Evolutionary conservation across 2,797 vertebrate genomes (phyloP).

Genomic region (Falco peregrinus): DNA sequence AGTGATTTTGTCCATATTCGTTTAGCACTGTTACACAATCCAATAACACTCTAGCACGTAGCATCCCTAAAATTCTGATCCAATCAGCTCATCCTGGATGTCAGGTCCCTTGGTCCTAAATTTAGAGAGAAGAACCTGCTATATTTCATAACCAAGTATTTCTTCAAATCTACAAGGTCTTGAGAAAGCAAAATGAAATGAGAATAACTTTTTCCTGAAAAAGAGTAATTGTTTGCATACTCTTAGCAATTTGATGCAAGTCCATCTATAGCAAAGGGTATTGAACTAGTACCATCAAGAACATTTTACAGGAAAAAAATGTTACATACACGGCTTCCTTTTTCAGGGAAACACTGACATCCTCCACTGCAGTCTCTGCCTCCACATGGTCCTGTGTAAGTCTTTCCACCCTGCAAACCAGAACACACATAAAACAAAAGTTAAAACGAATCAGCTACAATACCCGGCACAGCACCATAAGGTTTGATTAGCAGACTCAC

Average conservation of each 20-base stretch:
- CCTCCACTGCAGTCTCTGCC: slow-evolving; percentile 96
- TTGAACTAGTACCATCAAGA: neutral
- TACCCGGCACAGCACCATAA: neutral
- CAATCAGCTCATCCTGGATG: accelerated
- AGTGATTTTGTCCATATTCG: neutral
- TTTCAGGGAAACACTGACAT: slow-evolving; percentile 95
- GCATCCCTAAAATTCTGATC: neutral
- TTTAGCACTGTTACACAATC: neutral
- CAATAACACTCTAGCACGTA: neutral
- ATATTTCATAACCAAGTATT: neutral
- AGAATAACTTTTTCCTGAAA: neutral
- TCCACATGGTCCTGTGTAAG: slow-evolving; percentile 86
- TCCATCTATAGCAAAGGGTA: neutral
- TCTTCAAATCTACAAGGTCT: neutral
- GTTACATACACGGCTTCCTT: slow-evolving; percentile 91
- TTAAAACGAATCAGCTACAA: neutral
- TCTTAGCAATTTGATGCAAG: neutral
- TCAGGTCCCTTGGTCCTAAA: neutral
- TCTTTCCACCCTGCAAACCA: slow-evolving; percentile 88
- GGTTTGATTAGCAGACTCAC: neutral
- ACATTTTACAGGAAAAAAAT: neutral
- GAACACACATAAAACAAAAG: slow-evolving; percentile 3
- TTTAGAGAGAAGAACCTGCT: neutral
- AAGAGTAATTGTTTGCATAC: neutral
- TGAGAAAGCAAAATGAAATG: neutral